These are phyloP conservation scores for Callionymus lyra DNA, from an alignment of 2,113 vertebrate species.

Conservation along the genomic window DNA sequence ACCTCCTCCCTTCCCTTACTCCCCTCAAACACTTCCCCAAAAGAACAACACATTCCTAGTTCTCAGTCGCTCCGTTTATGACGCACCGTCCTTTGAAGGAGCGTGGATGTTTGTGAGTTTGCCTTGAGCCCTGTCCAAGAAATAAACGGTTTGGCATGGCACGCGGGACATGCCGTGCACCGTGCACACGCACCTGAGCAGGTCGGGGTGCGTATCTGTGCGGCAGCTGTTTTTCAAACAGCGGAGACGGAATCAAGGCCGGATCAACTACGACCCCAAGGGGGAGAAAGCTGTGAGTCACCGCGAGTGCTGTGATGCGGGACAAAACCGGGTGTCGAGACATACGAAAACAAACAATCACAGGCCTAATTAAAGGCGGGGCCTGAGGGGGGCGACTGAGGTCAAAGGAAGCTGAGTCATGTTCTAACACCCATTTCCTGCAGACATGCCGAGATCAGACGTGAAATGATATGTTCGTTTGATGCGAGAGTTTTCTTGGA, in stretches of 20 bases:
- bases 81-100: constrained; percentile 51
- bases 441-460: constrained; percentile 27
- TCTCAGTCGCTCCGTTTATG: constrained; percentile 54
- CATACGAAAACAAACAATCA: constrained; percentile 38
- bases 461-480: constrained; percentile 10
- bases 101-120: constrained; percentile 9
- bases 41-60: constrained; percentile 59
- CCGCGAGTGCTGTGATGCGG: constrained; percentile 27
- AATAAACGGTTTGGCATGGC: constrained; percentile 19
- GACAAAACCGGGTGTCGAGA: constrained; percentile 10
- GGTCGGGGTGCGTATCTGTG: constrained; percentile 27
- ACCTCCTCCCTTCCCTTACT: constrained; percentile 33
- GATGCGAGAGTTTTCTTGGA: no score
- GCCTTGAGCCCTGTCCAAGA: not conserved
- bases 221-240: constrained; percentile 37
- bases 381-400: constrained; percentile 11
- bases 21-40: constrained; percentile 48
- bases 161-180: not conserved
- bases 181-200: constrained; percentile 39
- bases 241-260: not conserved
- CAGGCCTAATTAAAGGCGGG: constrained; percentile 51
- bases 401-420: constrained; percentile 52
- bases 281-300: constrained; percentile 63
- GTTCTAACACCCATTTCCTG: constrained; percentile 53
- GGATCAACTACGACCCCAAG: constrained; percentile 9